A percentile compares a stretch with the other conserved stretches of the same genome.
phyloP scores from a whole-genome alignment of 1,140 invertebrate species.

The Pteromalus puparum region DNA sequence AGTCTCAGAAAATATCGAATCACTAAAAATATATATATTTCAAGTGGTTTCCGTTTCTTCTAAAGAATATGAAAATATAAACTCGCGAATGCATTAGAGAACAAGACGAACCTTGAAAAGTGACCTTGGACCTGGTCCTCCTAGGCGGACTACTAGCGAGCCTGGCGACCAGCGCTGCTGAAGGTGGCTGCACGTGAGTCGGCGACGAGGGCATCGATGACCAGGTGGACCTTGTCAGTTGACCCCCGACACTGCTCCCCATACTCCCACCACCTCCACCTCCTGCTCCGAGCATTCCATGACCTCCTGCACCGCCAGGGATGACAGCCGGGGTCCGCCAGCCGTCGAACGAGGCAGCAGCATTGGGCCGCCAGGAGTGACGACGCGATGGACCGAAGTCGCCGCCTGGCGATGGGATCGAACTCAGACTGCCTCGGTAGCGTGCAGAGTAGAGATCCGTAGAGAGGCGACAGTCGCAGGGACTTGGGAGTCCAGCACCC shows the following conservation, averaged over 20 bases:
- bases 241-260: not conserved
- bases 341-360: slow-evolving; percentile 70
- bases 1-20: not conserved
- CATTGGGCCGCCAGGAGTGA: slow-evolving; percentile 69
- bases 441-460: slow-evolving; percentile 66
- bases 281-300: not conserved
- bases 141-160: slow-evolving; percentile 57
- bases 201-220: slow-evolving; percentile 77
- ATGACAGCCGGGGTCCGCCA: slow-evolving; percentile 61
- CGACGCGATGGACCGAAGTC: slow-evolving; percentile 68
- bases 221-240: slow-evolving; percentile 69
- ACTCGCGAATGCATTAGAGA: not conserved
- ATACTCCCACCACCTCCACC: not conserved
- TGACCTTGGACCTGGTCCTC: slow-evolving; percentile 73
- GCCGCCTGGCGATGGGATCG: slow-evolving; percentile 68
- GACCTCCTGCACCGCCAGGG: not conserved
- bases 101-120: slow-evolving; percentile 72
- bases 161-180: slow-evolving; percentile 46
- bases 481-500: slow-evolving; percentile 67
- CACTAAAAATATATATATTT: not conserved
- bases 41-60: not conserved
- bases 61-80: not conserved
- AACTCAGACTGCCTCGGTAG: slow-evolving; percentile 72
- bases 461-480: slow-evolving; percentile 71
- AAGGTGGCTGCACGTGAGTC: slow-evolving; percentile 70